A percentile compares a stretch with the other conserved stretches of the same genome.
Evolutionary conservation across 2,888 invertebrate species (phyloP).

Genomic region (Oscheius myriophilus): DNA sequence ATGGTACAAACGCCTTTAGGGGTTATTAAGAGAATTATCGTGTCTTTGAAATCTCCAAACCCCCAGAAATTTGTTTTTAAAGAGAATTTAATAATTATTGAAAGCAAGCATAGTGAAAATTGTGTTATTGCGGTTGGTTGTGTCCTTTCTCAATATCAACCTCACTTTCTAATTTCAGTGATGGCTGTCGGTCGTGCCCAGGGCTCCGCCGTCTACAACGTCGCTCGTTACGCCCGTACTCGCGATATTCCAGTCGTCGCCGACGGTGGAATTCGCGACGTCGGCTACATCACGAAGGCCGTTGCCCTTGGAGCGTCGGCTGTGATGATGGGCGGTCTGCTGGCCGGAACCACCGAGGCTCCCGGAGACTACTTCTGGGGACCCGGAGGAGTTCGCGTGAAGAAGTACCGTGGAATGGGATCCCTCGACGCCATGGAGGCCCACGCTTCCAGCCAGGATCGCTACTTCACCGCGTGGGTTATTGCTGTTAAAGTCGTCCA

Average conservation of each 20-base stretch:
- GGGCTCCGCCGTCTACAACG: conserved; percentile 88
- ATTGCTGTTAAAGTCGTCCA: neutral
- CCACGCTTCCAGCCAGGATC: conserved; percentile 67
- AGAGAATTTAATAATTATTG: too few relatives aligned
- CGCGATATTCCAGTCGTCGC: conserved; percentile 96
- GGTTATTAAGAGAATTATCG: too few relatives aligned
- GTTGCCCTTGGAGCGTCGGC: conserved; percentile 67
- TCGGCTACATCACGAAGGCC: conserved; percentile 91
- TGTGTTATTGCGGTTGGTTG: too few relatives aligned
- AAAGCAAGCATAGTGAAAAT: too few relatives aligned
- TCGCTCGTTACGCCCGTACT: conserved; percentile 86
- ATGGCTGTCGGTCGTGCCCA: conserved; percentile 99
- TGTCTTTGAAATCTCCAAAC: too few relatives aligned
- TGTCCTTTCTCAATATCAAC: too few relatives aligned
- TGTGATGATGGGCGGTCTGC: conserved; percentile 98
- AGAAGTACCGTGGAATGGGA: conserved; percentile 99
- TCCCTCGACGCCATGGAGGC: conserved; percentile 96
- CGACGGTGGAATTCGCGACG: conserved; percentile 95
- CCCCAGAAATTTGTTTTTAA: too few relatives aligned
- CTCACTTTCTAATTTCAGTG: conserved; percentile 77
- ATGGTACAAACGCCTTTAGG: too few relatives aligned
- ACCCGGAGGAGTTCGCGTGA: conserved; percentile 91
- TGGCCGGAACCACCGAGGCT: conserved; percentile 97
- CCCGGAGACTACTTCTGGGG: conserved; percentile 97
- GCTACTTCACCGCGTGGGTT: conserved; percentile 68